Evolutionary conservation across 2,797 vertebrate genomes (phyloP).

Genomic region (Coregonus sp.): DNA sequence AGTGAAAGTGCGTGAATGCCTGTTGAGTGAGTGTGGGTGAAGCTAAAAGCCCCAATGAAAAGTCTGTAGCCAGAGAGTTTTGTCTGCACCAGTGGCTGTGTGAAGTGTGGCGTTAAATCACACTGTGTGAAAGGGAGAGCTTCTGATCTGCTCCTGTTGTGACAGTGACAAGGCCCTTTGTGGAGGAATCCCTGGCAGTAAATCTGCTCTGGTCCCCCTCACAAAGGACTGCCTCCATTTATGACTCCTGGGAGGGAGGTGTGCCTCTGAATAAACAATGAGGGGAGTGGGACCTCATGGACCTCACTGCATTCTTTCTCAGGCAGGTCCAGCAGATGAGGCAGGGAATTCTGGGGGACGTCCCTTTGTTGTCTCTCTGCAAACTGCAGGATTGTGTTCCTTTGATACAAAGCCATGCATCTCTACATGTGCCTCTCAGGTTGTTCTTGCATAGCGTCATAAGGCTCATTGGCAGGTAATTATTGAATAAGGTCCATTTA

Average conservation of each 20-base stretch:
- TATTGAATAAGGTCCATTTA: not conserved
- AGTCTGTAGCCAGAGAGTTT: conserved; percentile 24
- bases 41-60: conserved; percentile 10
- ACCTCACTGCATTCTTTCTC: conserved; percentile 69
- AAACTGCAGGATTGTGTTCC: conserved; percentile 41
- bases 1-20: not conserved
- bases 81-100: conserved; percentile 57
- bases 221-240: conserved; percentile 72
- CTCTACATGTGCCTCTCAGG: not conserved
- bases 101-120: conserved; percentile 60
- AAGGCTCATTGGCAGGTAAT: not conserved
- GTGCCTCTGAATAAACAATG: conserved; percentile 70
- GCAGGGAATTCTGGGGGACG: conserved; percentile 63
- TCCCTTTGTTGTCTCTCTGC: conserved; percentile 51
- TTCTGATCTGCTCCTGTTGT: conserved; percentile 73
- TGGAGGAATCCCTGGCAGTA: conserved; percentile 67
- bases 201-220: conserved; percentile 70
- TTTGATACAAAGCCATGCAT: not conserved
- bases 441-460: conserved; percentile 17
- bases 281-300: conserved; percentile 52
- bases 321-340: conserved; percentile 51
- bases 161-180: conserved; percentile 68
- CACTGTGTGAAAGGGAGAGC: conserved; percentile 57
- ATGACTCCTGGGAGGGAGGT: conserved; percentile 57
- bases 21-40: not conserved